Evolutionary conservation across 2,113 vertebrate species (phyloP), one percentile per base, ranked within the genome.

Genomic region (Phaethornis superciliosus): DNA sequence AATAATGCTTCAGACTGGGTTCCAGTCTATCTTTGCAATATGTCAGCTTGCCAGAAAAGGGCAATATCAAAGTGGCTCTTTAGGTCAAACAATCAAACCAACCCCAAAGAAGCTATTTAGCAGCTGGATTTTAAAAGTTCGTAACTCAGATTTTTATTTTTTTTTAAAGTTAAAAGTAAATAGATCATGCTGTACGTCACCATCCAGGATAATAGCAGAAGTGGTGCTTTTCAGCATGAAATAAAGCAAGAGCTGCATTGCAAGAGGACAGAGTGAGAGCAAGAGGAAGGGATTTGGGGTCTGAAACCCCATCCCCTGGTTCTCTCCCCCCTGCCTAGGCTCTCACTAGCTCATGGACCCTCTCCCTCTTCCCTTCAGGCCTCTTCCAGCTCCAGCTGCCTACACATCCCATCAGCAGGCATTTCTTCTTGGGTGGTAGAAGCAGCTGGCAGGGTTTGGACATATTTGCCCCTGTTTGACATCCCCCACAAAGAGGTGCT

Each of bases 401-500:
- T 90, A 93, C 86, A 93, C 85, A 88, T 86, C 90, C 85, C 86
- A 76, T 78, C 80, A 64, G 92, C 95, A 87, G 88, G 90, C 86
- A 72, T 91, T 94, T 95, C 95, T 90, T 89, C 90, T 93, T 96
- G 95, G 96, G 93, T 91, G 94, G 93, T 95, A 95, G 85, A 70
- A 94, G 77, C 95, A 94, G 94, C 93, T 95, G 94, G 93, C 95
- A 94, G 92, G 83, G 89, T 89, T 94, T 96, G 95, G 95, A 94
- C 81, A 75, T 93, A 93, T 14, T 96, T 96, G 95, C 92, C 89
- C 95, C 90, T 90, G 86, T 93, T 84, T 96, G 92, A 95, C 94
- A 95, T 94, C 94, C 95, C 96, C 96, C 95, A 94, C 95, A 95
- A 94, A 96, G 94, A 95, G 91, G 90, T 90, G 77, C 90, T 94